Percentiles rank a stretch among this genome's conserved stretches.
phyloP scores from a whole-genome alignment of 2,797 vertebrate genomes.

The Enteromius trimaculatus region DNA sequence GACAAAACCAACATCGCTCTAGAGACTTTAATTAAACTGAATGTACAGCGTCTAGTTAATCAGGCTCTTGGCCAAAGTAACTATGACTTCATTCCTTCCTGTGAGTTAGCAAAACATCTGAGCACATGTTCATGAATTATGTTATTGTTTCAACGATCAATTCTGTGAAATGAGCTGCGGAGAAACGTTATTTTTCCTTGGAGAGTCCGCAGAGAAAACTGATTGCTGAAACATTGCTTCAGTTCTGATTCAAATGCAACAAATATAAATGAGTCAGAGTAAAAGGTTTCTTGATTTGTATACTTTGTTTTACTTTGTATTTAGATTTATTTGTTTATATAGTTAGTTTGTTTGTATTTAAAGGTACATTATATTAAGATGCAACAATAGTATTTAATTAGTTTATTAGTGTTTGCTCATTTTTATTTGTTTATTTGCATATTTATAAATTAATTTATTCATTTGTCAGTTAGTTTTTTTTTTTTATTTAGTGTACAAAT shows the following conservation, averaged over 20 bases:
- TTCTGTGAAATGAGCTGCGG: constrained; percentile 3
- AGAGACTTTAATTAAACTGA: constrained; percentile 26
- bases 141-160: constrained; percentile 9
- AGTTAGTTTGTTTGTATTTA: not conserved
- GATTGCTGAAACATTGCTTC: not conserved
- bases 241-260: not conserved
- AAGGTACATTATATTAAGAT: not conserved
- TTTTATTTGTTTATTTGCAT: not conserved
- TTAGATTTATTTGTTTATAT: not conserved
- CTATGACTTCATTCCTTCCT: constrained; percentile 4
- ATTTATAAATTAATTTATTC: not conserved
- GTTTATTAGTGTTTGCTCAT: not conserved
- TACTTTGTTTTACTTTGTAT: not conserved
- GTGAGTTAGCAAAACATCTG: not conserved
- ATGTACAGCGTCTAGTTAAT: constrained; percentile 16
- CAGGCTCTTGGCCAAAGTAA: constrained; percentile 31
- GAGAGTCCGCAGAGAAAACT: not conserved
- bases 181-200: not conserved
- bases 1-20: not conserved
- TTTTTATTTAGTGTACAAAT: not conserved
- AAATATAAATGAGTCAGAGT: not conserved
- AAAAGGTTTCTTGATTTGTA: not conserved
- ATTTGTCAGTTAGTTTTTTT: not conserved
- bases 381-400: not conserved
- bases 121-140: constrained; percentile 1